A percentile compares a stretch with the other conserved stretches of the same genome.
Evolutionary conservation across 2,888 invertebrate genomes (phyloP).

Genomic region (Sphaeridia pumilis): DNA sequence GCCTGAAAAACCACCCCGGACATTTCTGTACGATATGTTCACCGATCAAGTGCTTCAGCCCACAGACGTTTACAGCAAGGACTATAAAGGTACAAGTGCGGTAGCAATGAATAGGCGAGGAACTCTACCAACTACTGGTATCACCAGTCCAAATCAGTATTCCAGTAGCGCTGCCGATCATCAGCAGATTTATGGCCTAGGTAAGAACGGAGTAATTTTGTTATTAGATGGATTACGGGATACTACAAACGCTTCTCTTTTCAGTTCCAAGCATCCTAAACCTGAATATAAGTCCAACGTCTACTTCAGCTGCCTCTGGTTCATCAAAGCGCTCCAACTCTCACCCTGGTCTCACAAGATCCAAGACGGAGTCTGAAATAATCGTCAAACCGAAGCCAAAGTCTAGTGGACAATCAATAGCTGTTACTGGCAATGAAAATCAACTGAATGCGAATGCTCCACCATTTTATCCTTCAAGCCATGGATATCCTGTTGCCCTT

Average conservation of each 20-base stretch:
- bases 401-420: slow-evolving; percentile 1
- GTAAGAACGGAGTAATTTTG: too few relatives aligned
- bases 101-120: too few relatives aligned
- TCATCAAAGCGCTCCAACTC: too few relatives aligned
- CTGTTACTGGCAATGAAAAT: background rate
- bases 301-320: background rate
- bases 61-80: too few relatives aligned
- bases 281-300: slow-evolving; percentile 6
- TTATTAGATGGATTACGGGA: too few relatives aligned
- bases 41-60: slow-evolving; percentile 17
- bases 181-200: too few relatives aligned
- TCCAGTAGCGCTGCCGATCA: too few relatives aligned
- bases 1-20: slow-evolving; percentile 62
- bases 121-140: too few relatives aligned
- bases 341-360: slow-evolving; percentile 13
- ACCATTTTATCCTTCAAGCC: background rate
- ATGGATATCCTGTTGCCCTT: background rate
- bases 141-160: too few relatives aligned
- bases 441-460: background rate
- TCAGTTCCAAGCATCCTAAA: too few relatives aligned
- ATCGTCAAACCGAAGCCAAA: slow-evolving; percentile 28
- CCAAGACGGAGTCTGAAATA: slow-evolving; percentile 33
- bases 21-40: slow-evolving; percentile 41
- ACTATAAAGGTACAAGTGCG: too few relatives aligned
- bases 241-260: too few relatives aligned